These are phyloP conservation scores for Eurypyga helias DNA, from an alignment of 2,113 vertebrate species.

Conservation along the genomic window DNA sequence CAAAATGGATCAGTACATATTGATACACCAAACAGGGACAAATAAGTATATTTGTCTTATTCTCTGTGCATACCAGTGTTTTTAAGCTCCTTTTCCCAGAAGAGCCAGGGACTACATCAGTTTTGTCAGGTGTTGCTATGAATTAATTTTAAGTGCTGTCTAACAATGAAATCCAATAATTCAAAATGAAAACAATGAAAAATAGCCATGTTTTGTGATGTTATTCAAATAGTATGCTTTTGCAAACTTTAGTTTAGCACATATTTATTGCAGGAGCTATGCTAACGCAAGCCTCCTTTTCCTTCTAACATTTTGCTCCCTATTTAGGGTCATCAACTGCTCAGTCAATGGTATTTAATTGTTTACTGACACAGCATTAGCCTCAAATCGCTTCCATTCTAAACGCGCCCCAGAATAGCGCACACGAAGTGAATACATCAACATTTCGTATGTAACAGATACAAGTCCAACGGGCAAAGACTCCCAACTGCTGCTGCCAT, in stretches of 20 bases:
- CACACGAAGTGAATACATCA: background rate
- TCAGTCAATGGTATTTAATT: background rate
- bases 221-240: background rate
- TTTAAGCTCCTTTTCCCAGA: background rate
- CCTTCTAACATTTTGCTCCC: background rate
- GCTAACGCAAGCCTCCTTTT: background rate
- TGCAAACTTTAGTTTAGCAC: background rate
- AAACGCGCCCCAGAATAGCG: background rate
- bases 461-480: background rate
- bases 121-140: background rate
- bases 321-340: background rate
- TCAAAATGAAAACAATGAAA: background rate
- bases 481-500: slow-evolving; percentile 55
- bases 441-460: background rate
- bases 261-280: background rate
- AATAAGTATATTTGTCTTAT: background rate
- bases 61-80: background rate
- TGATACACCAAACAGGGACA: background rate
- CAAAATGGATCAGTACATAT: background rate
- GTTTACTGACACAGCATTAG: background rate
- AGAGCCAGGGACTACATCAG: background rate
- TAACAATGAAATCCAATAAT: background rate
- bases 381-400: background rate
- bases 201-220: background rate
- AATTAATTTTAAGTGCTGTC: background rate